Conservation (phyloP, 1,140 invertebrate species). For the Hormaphis cornu region DNA sequence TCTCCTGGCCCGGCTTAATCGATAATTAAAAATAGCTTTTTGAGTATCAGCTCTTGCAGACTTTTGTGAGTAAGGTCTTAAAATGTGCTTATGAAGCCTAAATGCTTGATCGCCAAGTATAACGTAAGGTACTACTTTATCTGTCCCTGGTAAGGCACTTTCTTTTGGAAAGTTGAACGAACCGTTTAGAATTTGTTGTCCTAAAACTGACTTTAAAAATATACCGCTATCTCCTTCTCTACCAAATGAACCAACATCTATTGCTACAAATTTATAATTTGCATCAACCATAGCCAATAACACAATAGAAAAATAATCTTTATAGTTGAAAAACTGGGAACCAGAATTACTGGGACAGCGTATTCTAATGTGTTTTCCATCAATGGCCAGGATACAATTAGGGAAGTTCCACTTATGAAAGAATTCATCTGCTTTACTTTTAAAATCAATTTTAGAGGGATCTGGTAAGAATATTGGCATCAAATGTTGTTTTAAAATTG, state of each 20-base stretch:
- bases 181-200: conserved; percentile 35
- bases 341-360: conserved; percentile 40
- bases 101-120: conserved; percentile 43
- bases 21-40: conserved; percentile 41
- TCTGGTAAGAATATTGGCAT: neutral
- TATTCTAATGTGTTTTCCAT: conserved; percentile 43
- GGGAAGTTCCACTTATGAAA: conserved; percentile 37
- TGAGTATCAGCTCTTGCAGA: conserved; percentile 31
- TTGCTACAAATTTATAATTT: conserved; percentile 44
- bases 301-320: conserved; percentile 44
- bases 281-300: too few relatives aligned
- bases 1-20: conserved; percentile 36
- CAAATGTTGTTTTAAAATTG: too few relatives aligned
- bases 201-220: conserved; percentile 25
- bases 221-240: conserved; percentile 41
- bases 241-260: conserved; percentile 45
- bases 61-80: conserved; percentile 42
- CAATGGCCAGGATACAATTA: conserved; percentile 40
- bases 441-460: conserved; percentile 30
- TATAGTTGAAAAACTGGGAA: conserved; percentile 44
- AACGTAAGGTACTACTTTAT: conserved; percentile 37
- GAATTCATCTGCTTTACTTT: conserved; percentile 36
- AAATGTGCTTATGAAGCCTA: conserved; percentile 39
- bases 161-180: conserved; percentile 39
- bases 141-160: conserved; percentile 36